Evolutionary conservation across 2,797 vertebrate species (phyloP).

Genomic region (Okamejei kenojei): DNA sequence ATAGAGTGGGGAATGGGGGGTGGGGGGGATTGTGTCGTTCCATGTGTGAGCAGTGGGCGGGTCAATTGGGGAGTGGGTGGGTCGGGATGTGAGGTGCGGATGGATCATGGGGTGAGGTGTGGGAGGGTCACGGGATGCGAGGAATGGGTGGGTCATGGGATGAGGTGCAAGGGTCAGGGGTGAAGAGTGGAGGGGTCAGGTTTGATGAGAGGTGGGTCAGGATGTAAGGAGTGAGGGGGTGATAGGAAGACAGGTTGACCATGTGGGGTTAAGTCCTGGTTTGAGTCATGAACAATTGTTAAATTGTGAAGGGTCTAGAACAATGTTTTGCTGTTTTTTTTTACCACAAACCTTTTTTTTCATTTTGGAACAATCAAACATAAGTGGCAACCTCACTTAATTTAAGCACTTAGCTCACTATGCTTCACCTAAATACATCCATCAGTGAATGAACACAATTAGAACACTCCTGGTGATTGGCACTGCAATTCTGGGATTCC

Average conservation of each 20-base stretch:
- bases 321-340: background rate
- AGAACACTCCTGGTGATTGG: background rate
- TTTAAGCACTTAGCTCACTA: background rate
- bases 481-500: background rate
- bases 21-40: no score
- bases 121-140: background rate
- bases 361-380: background rate
- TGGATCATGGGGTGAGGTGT: background rate
- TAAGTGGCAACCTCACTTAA: background rate
- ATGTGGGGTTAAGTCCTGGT: background rate
- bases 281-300: no score
- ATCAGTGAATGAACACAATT: background rate
- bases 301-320: no score
- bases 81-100: background rate
- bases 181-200: no score
- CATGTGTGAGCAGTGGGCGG: no score
- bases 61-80: background rate
- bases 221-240: background rate
- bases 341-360: background rate
- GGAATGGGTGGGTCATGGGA: background rate
- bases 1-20: no score
- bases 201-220: background rate
- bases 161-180: no score
- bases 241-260: background rate
- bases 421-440: background rate